Evolutionary conservation across 2,888 invertebrate genomes (phyloP).

Genomic region (Zygothrica quintamaculata): DNA sequence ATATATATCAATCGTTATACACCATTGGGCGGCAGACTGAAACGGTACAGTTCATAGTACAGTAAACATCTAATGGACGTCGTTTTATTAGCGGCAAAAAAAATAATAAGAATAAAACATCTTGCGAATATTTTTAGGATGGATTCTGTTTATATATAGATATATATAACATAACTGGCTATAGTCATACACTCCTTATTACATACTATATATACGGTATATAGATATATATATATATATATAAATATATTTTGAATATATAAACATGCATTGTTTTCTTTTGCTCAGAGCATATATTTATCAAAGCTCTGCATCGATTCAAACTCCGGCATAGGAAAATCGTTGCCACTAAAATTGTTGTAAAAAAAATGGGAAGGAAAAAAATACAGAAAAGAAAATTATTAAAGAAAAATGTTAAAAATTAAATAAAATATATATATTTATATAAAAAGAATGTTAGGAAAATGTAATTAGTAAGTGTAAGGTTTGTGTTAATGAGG

Average conservation of each 20-base stretch:
- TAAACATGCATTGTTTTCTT: slow-evolving; percentile 9
- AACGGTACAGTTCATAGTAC: slow-evolving; percentile 8
- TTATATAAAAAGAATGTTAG: no score
- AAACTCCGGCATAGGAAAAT: slow-evolving; percentile 78
- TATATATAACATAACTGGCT: slow-evolving; percentile 28
- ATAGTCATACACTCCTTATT: slow-evolving; percentile 21
- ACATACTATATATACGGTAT: slow-evolving; percentile 14
- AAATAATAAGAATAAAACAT: no score
- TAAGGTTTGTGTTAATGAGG: no score
- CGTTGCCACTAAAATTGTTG: slow-evolving; percentile 66
- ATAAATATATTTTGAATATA: slow-evolving; percentile 27
- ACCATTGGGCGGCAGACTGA: slow-evolving; percentile 15
- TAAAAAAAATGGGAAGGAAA: no score
- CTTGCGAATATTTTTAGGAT: slow-evolving; percentile 42
- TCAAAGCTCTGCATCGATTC: slow-evolving; percentile 71
- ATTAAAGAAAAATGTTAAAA: slow-evolving; percentile 38
- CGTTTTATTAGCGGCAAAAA: slow-evolving; percentile 50
- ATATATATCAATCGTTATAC: slow-evolving; percentile 30
- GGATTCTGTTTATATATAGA: slow-evolving; percentile 29
- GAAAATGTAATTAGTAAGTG: no score
- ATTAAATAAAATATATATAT: no score
- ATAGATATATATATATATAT: slow-evolving; percentile 26
- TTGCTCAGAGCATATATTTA: slow-evolving; percentile 55
- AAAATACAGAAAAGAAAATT: slow-evolving; percentile 4
- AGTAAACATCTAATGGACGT: slow-evolving; percentile 60